Conservation (phyloP, 2,888 invertebrate species). For the Calliopum simillimum region DNA sequence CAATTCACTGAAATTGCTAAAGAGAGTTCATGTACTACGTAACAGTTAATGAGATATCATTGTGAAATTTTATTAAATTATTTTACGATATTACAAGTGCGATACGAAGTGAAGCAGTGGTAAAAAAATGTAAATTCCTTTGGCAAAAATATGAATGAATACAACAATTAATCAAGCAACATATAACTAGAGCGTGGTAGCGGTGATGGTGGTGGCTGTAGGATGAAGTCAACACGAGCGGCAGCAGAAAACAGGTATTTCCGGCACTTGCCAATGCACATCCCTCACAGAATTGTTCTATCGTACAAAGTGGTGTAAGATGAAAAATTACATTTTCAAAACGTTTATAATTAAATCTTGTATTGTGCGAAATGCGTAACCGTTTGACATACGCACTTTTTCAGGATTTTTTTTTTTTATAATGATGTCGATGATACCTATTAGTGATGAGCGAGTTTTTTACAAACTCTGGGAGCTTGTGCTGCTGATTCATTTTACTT, state of each 20-base stretch:
- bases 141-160: no score
- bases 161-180: no score
- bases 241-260: constrained; percentile 4
- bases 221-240: neutral
- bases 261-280: neutral
- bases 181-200: neutral
- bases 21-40: neutral
- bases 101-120: neutral
- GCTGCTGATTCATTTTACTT: no score
- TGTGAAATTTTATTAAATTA: constrained; percentile 24
- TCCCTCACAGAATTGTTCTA: neutral
- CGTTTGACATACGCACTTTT: constrained; percentile 6
- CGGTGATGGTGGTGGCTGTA: neutral
- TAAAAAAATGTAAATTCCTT: no score
- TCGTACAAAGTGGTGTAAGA: neutral
- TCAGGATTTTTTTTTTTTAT: neutral
- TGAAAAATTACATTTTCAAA: constrained; percentile 18
- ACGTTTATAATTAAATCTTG: constrained; percentile 25
- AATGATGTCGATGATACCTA: neutral
- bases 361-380: constrained; percentile 2
- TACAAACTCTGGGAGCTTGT: no score
- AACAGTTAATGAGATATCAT: constrained; percentile 18
- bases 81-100: no score
- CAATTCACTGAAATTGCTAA: neutral
- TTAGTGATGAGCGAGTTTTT: neutral